phyloP scores from a whole-genome alignment of 2,888 invertebrate species.

The Ceratothoa steindachneri region DNA sequence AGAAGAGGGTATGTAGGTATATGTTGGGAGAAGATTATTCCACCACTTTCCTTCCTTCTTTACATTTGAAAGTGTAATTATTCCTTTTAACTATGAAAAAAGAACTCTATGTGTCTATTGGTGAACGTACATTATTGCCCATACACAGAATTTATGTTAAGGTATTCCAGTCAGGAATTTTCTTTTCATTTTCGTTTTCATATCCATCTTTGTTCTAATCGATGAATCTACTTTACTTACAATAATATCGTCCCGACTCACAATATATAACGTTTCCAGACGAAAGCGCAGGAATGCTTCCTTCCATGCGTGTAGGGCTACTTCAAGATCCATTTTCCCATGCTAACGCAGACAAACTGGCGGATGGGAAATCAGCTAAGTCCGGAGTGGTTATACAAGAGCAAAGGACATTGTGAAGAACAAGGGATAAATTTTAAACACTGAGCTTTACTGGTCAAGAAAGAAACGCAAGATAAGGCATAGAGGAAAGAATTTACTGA shows the following conservation, averaged over 20 bases:
- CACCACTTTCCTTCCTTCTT: no score
- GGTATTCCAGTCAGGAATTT: neutral
- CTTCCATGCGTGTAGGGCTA: neutral
- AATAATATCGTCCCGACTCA: neutral
- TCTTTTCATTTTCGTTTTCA: neutral
- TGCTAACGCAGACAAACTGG: neutral
- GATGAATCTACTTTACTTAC: neutral
- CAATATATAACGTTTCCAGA: slow-evolving; percentile 2
- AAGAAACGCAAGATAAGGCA: neutral
- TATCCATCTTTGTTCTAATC: neutral
- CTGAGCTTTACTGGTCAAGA: neutral
- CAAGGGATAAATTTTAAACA: neutral
- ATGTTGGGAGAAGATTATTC: no score
- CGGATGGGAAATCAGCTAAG: neutral
- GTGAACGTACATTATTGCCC: no score
- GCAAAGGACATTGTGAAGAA: neutral
- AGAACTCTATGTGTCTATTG: no score
- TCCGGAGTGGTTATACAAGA: neutral
- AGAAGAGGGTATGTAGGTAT: no score
- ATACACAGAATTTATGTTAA: no score
- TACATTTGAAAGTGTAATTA: no score
- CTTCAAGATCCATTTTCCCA: slow-evolving; percentile 5
- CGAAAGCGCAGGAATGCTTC: neutral
- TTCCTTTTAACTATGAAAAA: no score
- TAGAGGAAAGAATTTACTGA: no score